Evolutionary conservation across 2,888 invertebrate genomes (phyloP).

Genomic region (Elmis aenea): DNA sequence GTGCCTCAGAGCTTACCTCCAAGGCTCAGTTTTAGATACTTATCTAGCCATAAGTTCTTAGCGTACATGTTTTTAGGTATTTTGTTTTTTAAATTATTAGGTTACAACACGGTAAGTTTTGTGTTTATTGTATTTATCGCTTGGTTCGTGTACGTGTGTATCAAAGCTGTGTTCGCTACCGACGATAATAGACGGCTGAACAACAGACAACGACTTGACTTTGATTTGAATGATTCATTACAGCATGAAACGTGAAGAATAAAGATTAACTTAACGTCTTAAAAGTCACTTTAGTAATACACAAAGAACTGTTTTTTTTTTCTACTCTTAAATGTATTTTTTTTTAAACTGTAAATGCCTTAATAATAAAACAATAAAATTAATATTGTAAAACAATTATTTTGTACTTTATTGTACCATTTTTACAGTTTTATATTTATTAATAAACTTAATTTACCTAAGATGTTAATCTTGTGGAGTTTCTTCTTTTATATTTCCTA

Average conservation of each 20-base stretch:
- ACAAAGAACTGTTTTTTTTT: no score
- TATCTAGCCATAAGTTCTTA: slow-evolving; percentile 61
- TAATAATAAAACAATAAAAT: no score
- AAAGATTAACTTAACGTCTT: no score
- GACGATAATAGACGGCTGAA: no score
- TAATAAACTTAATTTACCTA: slow-evolving; percentile 4
- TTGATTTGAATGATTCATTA: no score
- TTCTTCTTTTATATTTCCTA: slow-evolving; percentile 46
- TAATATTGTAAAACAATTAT: no score
- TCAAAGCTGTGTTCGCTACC: slow-evolving; percentile 44
- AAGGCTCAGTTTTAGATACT: slow-evolving; percentile 60
- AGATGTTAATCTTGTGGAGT: slow-evolving; percentile 29
- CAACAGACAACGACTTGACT: background rate
- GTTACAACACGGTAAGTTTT: slow-evolving; percentile 52
- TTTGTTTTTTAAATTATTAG: slow-evolving; percentile 50
- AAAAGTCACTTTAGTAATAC: no score
- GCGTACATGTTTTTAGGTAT: slow-evolving; percentile 52
- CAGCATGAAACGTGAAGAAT: no score
- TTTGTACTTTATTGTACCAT: background rate
- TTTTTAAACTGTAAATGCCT: slow-evolving; percentile 7
- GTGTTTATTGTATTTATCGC: slow-evolving; percentile 46
- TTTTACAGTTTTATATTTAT: background rate
- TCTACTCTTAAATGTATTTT: no score
- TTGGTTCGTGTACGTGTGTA: slow-evolving; percentile 50
- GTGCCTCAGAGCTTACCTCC: slow-evolving; percentile 59